Base-by-base conservation (phyloP, 2,113 vertebrate species). In the Meles meles region DNA sequence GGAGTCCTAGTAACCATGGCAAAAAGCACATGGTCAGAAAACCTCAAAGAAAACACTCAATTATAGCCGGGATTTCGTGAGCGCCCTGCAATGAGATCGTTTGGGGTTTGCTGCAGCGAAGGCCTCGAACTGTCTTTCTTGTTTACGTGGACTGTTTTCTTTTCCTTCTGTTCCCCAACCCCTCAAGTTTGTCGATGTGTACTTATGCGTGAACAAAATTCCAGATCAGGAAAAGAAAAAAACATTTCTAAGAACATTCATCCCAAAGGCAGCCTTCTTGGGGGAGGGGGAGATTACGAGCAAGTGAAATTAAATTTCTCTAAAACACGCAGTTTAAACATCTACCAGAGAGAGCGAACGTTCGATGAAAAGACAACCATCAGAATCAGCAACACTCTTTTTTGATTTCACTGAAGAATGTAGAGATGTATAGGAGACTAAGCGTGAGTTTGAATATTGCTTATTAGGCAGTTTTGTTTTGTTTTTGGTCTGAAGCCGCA, bases 1-100 rank as follows among this genome's bases (percentile, higher is more conserved):
- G 93, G 92, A 96, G 88, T 96, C 96, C 34, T 84, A 95, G 82
- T 93, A 98, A 97, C 67, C 81, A 93, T 87, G 96, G 97, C 86
- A 92, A 92, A 95, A 65, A 98, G 95, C 98, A 96, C 96, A 57
- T 79, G 89, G 79, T 92, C 93, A 93, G 96, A 97, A 98, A 98
- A 98, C 67, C 71, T 67, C 95, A 96, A 94, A 92, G 84, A 98
- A 97, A 98, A 92, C 87, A 97, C 72, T 95, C 89, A 96, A 96
- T 98, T 96, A 96, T 6, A 94, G 82, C 76, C 5, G 84, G 85
- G 95, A 97, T 97, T 97, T 98, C 63, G 82, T 84, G 98, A 94
- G 96, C 91, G 87, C 86, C 96, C 92, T 88, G 95, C 94, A 96
- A 93, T 5, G 71, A 88, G 83, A 81, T 81, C 59, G 18, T 88